phyloP scores from a whole-genome alignment of 2,113 vertebrate genomes.

The Gulo gulo region DNA sequence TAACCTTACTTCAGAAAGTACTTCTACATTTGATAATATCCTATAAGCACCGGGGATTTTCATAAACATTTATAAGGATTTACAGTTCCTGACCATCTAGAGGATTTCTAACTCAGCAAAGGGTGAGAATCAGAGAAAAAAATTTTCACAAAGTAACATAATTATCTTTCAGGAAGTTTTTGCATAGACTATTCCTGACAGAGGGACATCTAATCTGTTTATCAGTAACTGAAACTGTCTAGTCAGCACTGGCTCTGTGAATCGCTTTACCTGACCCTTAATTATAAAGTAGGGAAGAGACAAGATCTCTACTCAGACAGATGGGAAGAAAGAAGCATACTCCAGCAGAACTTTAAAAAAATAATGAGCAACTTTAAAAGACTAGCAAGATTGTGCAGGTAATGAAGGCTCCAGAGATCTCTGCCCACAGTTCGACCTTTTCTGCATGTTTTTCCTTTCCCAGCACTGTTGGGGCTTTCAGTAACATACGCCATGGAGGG shows the following conservation, averaged over 20 bases:
- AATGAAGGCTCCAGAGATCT: not conserved
- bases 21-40: slow-evolving; percentile 6
- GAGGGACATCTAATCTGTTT: not conserved
- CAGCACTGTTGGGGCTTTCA: not conserved
- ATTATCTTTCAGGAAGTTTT: not conserved
- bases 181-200: not conserved
- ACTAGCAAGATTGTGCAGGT: not conserved
- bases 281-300: not conserved
- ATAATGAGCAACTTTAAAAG: not conserved
- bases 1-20: not conserved
- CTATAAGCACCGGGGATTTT: not conserved
- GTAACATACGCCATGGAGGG: not conserved
- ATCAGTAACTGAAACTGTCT: not conserved
- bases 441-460: not conserved
- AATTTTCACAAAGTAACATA: not conserved
- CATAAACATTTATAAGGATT: not conserved
- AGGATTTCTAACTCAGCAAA: not conserved
- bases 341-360: not conserved
- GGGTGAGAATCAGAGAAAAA: not conserved
- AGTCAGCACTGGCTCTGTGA: not conserved
- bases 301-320: not conserved
- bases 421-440: not conserved
- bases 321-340: not conserved
- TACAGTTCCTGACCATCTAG: not conserved
- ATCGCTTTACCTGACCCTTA: not conserved